A percentile compares a stretch with the other conserved stretches of the same genome.
Evolutionary conservation across 2,113 vertebrate genomes (phyloP).

Genomic region (Marmota monax): DNA sequence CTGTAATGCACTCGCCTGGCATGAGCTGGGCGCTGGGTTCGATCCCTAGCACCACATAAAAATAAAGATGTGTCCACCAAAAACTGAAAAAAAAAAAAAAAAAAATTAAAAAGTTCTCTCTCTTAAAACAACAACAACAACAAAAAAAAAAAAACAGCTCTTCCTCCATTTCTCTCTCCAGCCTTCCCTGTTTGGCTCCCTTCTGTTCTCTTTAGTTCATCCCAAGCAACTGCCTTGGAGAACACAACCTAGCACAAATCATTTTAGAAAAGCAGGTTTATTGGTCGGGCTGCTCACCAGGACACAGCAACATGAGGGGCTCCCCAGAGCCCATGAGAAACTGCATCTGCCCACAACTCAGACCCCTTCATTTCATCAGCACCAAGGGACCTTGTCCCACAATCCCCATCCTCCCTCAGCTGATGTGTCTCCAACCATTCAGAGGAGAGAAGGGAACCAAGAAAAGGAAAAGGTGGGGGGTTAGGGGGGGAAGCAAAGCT

Average conservation of each 20-base stretch:
- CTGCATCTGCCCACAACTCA: slow-evolving; percentile 39
- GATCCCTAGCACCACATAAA: too few species aligned
- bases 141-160: background rate
- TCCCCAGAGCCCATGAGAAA: slow-evolving; percentile 59
- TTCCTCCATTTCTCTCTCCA: background rate
- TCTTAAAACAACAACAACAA: too few species aligned
- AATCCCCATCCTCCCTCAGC: slow-evolving; percentile 38
- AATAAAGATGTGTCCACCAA: too few species aligned
- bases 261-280: slow-evolving; percentile 90
- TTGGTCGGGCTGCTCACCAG: slow-evolving; percentile 85
- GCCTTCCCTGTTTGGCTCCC: background rate
- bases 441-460: slow-evolving; percentile 49
- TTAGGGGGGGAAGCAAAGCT: slow-evolving; percentile 63
- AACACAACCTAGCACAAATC: slow-evolving; percentile 57
- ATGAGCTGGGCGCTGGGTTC: too few species aligned
- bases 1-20: too few species aligned
- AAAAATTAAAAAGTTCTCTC: too few species aligned
- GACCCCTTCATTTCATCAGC: slow-evolving; percentile 71
- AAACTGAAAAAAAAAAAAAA: too few species aligned
- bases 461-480: background rate
- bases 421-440: slow-evolving; percentile 19
- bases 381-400: slow-evolving; percentile 63
- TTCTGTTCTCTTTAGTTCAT: background rate
- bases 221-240: slow-evolving; percentile 19
- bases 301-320: slow-evolving; percentile 78